Conservation (phyloP, 2,113 vertebrate species). For the Vombatus ursinus region DNA sequence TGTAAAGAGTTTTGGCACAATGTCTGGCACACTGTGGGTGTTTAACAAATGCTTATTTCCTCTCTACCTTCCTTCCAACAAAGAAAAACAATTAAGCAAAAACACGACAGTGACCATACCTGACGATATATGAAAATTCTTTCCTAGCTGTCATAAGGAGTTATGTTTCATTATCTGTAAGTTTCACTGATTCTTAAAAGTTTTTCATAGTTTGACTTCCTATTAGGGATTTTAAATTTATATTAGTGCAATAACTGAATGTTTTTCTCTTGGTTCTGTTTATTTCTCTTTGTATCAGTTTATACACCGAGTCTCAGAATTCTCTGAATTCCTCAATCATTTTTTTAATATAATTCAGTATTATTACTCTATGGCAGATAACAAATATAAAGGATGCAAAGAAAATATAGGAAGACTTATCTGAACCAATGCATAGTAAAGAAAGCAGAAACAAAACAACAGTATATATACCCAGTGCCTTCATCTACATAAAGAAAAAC, state of each 20-base stretch:
- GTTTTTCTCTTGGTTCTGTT: not conserved
- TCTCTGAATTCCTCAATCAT: not conserved
- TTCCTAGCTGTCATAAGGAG: not conserved
- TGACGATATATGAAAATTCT: not conserved
- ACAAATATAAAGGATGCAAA: not conserved
- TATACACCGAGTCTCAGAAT: not conserved
- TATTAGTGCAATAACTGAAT: not conserved
- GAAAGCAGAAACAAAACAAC: not conserved
- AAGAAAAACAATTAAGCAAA: not conserved
- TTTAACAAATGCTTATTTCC: not conserved
- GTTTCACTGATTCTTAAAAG: not conserved
- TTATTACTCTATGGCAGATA: not conserved
- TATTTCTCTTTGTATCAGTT: not conserved
- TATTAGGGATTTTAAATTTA: not conserved
- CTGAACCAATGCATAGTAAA: not conserved
- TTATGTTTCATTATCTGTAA: not conserved
- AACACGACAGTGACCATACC: not conserved
- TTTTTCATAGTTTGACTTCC: not conserved
- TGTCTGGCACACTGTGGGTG: no score
- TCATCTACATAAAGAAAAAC: not conserved
- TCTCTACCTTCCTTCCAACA: not conserved
- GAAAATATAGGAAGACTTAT: not conserved
- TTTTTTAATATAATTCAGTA: not conserved
- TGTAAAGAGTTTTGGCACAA: no score
- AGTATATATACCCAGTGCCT: not conserved